Conservation (phyloP, 2,888 invertebrate genomes). For the Dinocampus coccinellae region DNA sequence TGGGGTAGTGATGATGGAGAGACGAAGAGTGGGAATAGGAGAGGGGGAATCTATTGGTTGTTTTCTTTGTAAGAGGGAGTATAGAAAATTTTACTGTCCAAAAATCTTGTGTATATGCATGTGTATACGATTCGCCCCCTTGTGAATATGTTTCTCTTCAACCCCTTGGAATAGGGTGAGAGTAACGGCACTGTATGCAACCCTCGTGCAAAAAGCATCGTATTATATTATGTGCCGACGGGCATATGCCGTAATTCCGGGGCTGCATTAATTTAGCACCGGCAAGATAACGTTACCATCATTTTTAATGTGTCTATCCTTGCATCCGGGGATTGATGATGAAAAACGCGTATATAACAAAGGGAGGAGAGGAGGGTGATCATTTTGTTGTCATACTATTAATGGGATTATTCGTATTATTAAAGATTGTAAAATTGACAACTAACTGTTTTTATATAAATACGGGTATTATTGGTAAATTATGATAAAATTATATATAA, state of each 20-base stretch:
- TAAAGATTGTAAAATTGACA: conserved; percentile 31
- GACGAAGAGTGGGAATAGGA: not conserved
- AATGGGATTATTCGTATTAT: conserved; percentile 45
- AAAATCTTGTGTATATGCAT: not conserved
- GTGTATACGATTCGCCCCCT: not conserved
- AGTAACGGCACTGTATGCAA: conserved; percentile 7
- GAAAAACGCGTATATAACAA: conserved; percentile 15
- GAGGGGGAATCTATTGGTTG: not conserved
- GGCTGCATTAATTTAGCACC: conserved; percentile 44
- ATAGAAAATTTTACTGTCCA: not conserved
- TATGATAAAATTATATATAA: conserved; percentile 4
- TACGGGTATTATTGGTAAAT: not conserved
- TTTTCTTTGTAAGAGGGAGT: not conserved
- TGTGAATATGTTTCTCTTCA: conserved; percentile 10
- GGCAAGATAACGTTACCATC: conserved; percentile 62
- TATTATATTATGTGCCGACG: conserved; percentile 48
- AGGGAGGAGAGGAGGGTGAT: conserved; percentile 14
- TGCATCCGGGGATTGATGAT: conserved; percentile 27
- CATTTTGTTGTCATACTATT: conserved; percentile 28
- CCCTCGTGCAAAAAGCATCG: conserved; percentile 31
- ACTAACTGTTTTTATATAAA: conserved; percentile 9
- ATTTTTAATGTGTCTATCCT: conserved; percentile 59
- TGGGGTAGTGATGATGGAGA: too few relatives aligned
- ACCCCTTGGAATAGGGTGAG: conserved; percentile 22
- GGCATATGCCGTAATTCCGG: conserved; percentile 45